Evolutionary conservation across 1,140 invertebrate genomes (phyloP).

Genomic region (Papilio helenus): DNA sequence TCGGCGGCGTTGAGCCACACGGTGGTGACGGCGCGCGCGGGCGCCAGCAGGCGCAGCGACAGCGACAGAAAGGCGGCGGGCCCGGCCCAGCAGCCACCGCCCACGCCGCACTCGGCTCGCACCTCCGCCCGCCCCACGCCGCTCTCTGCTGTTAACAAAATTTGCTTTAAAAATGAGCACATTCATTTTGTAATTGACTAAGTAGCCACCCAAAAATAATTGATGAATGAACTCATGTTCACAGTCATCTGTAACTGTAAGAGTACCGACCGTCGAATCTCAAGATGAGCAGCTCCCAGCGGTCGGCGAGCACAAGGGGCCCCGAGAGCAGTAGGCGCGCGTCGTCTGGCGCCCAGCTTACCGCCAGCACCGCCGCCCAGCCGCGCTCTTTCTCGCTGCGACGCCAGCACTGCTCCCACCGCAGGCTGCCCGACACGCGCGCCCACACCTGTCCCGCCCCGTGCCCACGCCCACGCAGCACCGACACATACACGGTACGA

Average conservation of each 20-base stretch:
- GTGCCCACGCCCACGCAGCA: not conserved
- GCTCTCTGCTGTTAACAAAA: conserved; percentile 41
- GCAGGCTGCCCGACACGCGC: conserved; percentile 81
- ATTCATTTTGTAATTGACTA: too few relatives aligned
- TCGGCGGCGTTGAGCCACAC: conserved; percentile 67
- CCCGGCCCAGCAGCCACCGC: conserved; percentile 56
- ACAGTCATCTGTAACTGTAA: not conserved
- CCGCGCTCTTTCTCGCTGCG: conserved; percentile 80
- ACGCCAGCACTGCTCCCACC: conserved; percentile 43
- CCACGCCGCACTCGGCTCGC: conserved; percentile 50
- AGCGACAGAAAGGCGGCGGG: conserved; percentile 58
- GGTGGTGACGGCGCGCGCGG: conserved; percentile 53
- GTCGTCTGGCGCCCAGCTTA: conserved; percentile 53
- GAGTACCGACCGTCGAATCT: conserved; percentile 44
- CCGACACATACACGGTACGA: too few relatives aligned
- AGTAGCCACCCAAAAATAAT: not conserved
- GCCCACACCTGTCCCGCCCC: conserved; percentile 39
- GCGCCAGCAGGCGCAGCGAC: conserved; percentile 52
- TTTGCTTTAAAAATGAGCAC: not conserved
- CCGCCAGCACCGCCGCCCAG: conserved; percentile 46
- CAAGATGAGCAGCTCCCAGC: conserved; percentile 60
- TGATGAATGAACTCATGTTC: not conserved
- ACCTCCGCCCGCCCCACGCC: conserved; percentile 46
- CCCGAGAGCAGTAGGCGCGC: conserved; percentile 56
- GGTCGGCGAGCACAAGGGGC: conserved; percentile 52